Evolutionary conservation across 2,888 invertebrate species (phyloP).

Genomic region (Drosophila colorata): DNA sequence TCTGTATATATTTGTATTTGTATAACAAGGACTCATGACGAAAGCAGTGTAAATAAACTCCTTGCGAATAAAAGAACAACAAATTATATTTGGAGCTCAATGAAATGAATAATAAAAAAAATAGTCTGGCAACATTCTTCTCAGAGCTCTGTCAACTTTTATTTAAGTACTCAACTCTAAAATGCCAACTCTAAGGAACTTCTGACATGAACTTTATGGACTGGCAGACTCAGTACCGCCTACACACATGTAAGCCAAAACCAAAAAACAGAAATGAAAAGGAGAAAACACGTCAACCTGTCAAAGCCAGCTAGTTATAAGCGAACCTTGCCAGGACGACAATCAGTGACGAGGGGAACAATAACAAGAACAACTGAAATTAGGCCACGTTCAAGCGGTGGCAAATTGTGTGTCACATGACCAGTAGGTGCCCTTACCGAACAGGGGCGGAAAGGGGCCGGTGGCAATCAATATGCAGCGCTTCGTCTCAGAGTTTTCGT

Average conservation of each 20-base stretch:
- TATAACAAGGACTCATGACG: no score
- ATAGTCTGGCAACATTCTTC: not conserved
- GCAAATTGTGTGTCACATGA: constrained; percentile 48
- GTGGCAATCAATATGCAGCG: constrained; percentile 56
- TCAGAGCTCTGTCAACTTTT: not conserved
- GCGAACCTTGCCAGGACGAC: constrained; percentile 26
- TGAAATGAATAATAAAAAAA: constrained; percentile 10
- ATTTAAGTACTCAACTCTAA: not conserved
- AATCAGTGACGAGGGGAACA: constrained; percentile 27
- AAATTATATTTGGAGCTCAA: not conserved
- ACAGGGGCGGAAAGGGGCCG: not conserved
- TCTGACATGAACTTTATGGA: constrained; percentile 3
- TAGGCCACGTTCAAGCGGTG: constrained; percentile 61
- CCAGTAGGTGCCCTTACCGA: no score
- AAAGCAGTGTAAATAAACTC: no score
- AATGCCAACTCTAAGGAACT: not conserved
- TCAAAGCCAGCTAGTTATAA: constrained; percentile 43
- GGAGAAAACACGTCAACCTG: constrained; percentile 23
- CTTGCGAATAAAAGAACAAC: no score
- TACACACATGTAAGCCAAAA: not conserved
- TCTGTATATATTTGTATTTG: no score
- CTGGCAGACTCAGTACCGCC: not conserved
- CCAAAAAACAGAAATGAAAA: not conserved
- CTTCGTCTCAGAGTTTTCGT: constrained; percentile 32
- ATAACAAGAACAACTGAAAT: constrained; percentile 44